Percentiles rank a stretch among this genome's conserved stretches.
phyloP scores from a whole-genome alignment of 2,888 invertebrate genomes.

The Tanytarsus gracilentus region DNA sequence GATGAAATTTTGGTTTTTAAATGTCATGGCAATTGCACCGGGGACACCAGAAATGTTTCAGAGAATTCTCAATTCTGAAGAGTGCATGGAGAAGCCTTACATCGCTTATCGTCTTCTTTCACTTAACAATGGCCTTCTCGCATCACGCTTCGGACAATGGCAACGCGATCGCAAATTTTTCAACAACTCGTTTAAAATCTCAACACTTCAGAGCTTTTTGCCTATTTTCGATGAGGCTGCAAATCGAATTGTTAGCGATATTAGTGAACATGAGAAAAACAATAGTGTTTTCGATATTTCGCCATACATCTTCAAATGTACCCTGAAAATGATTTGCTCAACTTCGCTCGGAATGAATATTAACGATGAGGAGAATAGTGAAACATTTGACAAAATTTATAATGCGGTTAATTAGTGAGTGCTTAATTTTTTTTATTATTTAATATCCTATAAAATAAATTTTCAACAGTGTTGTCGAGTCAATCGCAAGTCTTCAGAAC shows the following conservation, averaged over 20 bases:
- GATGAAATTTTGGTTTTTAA: constrained; percentile 7
- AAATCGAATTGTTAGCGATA: not conserved
- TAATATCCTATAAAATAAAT: not conserved
- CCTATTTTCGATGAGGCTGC: not conserved
- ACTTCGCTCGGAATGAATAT: constrained; percentile 4
- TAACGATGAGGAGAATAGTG: not conserved
- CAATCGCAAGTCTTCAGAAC: not conserved
- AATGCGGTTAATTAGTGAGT: constrained; percentile 9
- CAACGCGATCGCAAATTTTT: constrained; percentile 7
- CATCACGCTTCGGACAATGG: not conserved
- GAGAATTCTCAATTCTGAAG: not conserved
- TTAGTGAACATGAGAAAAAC: not conserved
- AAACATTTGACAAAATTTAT: not conserved
- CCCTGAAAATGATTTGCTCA: constrained; percentile 1
- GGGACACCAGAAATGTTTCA: not conserved
- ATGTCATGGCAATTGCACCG: not conserved
- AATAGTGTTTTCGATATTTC: not conserved
- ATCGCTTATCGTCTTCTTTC: not conserved
- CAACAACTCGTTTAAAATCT: constrained; percentile 7
- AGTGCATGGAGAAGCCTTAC: constrained; percentile 1
- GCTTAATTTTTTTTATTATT: not conserved
- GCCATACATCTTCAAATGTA: not conserved
- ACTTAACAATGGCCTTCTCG: not conserved
- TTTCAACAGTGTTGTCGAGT: not conserved
- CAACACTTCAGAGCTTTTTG: constrained; percentile 1